phyloP scores from a whole-genome alignment of 2,888 invertebrate species.

The Caenorhabditis sp. region DNA sequence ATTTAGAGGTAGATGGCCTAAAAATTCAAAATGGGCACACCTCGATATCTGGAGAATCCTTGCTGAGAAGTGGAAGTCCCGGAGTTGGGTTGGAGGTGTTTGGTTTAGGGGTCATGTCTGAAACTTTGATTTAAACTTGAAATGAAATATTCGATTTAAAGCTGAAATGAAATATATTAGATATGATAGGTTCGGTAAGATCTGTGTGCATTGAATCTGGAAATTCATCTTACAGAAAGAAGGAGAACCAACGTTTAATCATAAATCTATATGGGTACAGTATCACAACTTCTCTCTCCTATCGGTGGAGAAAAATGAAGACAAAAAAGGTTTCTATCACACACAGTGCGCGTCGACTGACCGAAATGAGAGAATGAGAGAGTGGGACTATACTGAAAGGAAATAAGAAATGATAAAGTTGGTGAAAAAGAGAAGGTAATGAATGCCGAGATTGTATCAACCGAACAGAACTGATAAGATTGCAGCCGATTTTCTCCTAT shows the following conservation, averaged over 20 bases:
- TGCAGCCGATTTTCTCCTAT: conserved; percentile 41
- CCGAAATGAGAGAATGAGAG: conserved; percentile 17
- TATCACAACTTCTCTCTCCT: not conserved
- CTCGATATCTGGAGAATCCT: conserved; percentile 77
- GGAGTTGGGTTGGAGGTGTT: conserved; percentile 27
- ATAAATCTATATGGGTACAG: too few relatives aligned
- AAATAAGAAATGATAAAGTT: conserved; percentile 57
- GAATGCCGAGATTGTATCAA: conserved; percentile 60
- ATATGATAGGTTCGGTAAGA: too few relatives aligned
- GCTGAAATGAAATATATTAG: too few relatives aligned
- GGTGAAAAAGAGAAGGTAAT: conserved; percentile 35
- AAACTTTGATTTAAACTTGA: too few relatives aligned
- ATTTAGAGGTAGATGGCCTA: not conserved
- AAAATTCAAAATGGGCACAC: conserved; percentile 54
- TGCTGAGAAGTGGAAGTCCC: conserved; percentile 49
- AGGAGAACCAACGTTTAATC: too few relatives aligned
- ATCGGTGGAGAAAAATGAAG: not conserved
- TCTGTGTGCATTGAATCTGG: too few relatives aligned
- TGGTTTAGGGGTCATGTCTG: conserved; percentile 49
- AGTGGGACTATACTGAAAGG: conserved; percentile 38
- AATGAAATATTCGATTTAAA: too few relatives aligned
- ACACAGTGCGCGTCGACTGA: conserved; percentile 29
- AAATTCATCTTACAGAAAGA: too few relatives aligned
- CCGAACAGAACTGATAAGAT: conserved; percentile 65
- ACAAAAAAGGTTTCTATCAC: not conserved